Evolutionary conservation across 2,888 invertebrate genomes (phyloP), one percentile per base, ranked within the genome.

Genomic region (Melinopterus prodromus): DNA sequence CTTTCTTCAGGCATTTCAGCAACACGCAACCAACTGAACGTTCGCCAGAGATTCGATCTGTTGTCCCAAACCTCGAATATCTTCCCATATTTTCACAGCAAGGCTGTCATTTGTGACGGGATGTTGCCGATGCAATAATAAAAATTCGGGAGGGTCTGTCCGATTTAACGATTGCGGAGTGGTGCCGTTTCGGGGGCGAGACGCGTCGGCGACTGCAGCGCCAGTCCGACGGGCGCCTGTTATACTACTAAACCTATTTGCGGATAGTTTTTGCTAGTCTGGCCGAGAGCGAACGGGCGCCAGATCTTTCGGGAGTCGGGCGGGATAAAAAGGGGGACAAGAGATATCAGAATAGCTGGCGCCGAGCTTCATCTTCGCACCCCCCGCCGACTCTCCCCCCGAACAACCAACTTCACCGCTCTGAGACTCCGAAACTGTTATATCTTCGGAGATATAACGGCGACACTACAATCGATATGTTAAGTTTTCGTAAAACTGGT

Each of bases 221-320:
- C 82, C 83, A 81, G 83, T 77, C 83, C 38, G 84, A 80, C 83
- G 81, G 85, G 84, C 84, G 84, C 84, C 85, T 78, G 81, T 79
- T 77, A 77, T 82, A 81, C 83, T 82, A 83, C 83, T 84, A 82
- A 84, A 83, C 80, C 82, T 84, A 85, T 85, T 84, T 85, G 84
- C 83, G 82, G 84, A 84, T 83, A 84, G 85, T 85, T 85, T 85
- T 85, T 84, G 84, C 82, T 79, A 77, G 81, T 79, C 79, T 70
- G 77, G 76, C 36, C 15, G 69, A 14, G 37, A 26, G 69, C 76
- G 71, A 77, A 69, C 71, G 69, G 81, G 81, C 81, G 81, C 81
- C 81, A 77, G 74, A 16, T 74, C 77, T 81, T 74, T 74, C 74
- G 74, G 74, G 74, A 74, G 74, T 36, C 37, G 74, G 53, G 1